A percentile compares a stretch with the other conserved stretches of the same genome.
Evolutionary conservation across 1,140 invertebrate genomes (phyloP).

Genomic region (Drosophila micromelanica): DNA sequence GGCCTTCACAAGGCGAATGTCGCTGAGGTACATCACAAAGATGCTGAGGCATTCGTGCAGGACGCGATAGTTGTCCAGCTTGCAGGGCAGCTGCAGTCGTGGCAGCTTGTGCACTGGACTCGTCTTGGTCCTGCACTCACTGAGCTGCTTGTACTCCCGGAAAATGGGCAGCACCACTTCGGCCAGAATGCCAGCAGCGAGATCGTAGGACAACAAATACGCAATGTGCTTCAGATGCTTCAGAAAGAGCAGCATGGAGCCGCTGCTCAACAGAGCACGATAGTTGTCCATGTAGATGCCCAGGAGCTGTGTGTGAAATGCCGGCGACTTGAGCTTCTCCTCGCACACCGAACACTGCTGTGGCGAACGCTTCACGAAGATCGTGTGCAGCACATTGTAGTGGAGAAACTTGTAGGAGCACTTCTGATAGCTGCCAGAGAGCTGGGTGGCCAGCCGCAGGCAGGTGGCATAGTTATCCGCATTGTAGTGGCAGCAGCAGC

Average conservation of each 20-base stretch:
- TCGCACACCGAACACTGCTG: conserved; percentile 63
- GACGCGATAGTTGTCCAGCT: conserved; percentile 61
- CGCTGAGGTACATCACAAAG: conserved; percentile 78
- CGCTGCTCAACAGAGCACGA: conserved; percentile 32
- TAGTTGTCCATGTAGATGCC: conserved; percentile 67
- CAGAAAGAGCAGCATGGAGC: conserved; percentile 60
- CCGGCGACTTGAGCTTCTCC: conserved; percentile 66
- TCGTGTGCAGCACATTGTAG: conserved; percentile 66
- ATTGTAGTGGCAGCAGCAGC: conserved; percentile 79
- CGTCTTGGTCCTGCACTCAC: conserved; percentile 2
- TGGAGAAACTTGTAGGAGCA: conserved; percentile 76
- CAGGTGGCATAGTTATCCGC: conserved; percentile 55
- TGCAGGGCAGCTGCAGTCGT: conserved; percentile 35
- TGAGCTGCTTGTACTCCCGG: conserved; percentile 58
- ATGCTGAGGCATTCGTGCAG: conserved; percentile 77
- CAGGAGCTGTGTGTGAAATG: conserved; percentile 63
- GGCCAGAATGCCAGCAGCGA: conserved; percentile 70
- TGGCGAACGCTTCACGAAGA: conserved; percentile 60
- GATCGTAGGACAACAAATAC: conserved; percentile 64
- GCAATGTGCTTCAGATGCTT: conserved; percentile 79
- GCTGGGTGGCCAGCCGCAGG: conserved; percentile 46
- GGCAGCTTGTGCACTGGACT: conserved; percentile 34
- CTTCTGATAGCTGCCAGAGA: conserved; percentile 67
- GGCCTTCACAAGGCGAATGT: conserved; percentile 76
- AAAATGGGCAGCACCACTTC: conserved; percentile 78